Evolutionary conservation across 2,797 vertebrate species (phyloP).

Genomic region (Rhynchotus rufescens): DNA sequence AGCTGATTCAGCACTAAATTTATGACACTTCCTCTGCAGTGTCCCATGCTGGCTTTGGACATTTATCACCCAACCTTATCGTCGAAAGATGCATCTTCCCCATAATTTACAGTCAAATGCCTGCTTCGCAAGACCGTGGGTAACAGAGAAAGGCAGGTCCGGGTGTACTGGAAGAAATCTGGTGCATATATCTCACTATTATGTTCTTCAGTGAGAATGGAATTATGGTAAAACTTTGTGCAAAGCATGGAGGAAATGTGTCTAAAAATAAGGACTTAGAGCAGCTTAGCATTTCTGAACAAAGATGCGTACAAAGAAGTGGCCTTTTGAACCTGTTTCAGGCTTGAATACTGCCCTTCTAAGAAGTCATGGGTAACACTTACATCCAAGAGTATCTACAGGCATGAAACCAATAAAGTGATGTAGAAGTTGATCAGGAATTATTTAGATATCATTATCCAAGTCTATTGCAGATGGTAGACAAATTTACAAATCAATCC

Average conservation of each 20-base stretch:
- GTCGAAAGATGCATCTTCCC: slow-evolving; percentile 81
- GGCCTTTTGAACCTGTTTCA: background rate
- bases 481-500: background rate
- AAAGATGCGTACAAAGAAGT: background rate
- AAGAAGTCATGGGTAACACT: background rate
- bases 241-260: background rate
- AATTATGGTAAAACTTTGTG: background rate
- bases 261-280: background rate
- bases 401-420: background rate
- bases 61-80: slow-evolving; percentile 86
- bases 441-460: background rate
- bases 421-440: background rate
- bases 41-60: slow-evolving; percentile 84
- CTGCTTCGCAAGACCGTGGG: background rate
- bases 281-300: background rate
- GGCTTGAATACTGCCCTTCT: background rate
- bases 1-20: slow-evolving; percentile 82
- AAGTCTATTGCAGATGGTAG: background rate
- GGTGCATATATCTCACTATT: background rate
- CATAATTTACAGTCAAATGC: slow-evolving; percentile 81
- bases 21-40: slow-evolving; percentile 85
- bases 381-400: background rate
- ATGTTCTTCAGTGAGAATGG: background rate
- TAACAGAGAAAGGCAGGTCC: background rate
- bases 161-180: background rate